Conservation (phyloP, 2,113 vertebrate species). For the Cryptotis parvus region DNA sequence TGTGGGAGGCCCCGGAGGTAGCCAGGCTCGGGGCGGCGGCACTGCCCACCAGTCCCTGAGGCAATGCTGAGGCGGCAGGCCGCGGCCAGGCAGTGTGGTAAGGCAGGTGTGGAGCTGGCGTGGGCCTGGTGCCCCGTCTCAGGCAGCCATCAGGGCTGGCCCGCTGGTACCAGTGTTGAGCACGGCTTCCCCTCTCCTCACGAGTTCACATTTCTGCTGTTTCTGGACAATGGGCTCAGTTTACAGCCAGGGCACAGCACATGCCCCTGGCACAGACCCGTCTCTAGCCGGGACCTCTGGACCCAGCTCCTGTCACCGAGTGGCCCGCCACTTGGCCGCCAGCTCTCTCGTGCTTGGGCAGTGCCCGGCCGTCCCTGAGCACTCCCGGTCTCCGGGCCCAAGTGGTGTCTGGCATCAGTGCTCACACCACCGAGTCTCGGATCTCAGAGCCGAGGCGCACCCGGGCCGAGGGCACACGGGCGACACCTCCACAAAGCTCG, state of each 20-base stretch:
- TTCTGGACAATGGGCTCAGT: neutral
- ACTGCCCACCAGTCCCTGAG: neutral
- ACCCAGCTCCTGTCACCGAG: slow-evolving; percentile 51
- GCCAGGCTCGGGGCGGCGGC: too few species aligned
- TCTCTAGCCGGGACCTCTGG: slow-evolving; percentile 41
- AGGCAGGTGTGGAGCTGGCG: neutral
- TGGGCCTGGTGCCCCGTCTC: too few species aligned
- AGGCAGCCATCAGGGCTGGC: too few species aligned
- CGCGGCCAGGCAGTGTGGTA: neutral
- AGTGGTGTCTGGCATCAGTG: neutral
- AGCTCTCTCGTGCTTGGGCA: neutral
- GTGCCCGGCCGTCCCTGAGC: neutral
- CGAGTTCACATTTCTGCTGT: too few species aligned
- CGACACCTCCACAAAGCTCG: slow-evolving; percentile 94
- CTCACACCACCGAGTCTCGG: slow-evolving; percentile 97
- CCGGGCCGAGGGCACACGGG: slow-evolving; percentile 92
- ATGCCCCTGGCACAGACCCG: neutral
- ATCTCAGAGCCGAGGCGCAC: slow-evolving; percentile 97
- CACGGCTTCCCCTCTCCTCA: too few species aligned
- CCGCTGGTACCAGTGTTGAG: too few species aligned
- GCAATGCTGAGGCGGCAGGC: neutral
- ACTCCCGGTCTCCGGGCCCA: fast-evolving
- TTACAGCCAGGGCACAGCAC: neutral
- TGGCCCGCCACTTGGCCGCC: neutral
- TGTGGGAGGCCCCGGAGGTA: neutral